Conservation (phyloP, 2,113 vertebrate species). For the Ancistrus triradiatus region DNA sequence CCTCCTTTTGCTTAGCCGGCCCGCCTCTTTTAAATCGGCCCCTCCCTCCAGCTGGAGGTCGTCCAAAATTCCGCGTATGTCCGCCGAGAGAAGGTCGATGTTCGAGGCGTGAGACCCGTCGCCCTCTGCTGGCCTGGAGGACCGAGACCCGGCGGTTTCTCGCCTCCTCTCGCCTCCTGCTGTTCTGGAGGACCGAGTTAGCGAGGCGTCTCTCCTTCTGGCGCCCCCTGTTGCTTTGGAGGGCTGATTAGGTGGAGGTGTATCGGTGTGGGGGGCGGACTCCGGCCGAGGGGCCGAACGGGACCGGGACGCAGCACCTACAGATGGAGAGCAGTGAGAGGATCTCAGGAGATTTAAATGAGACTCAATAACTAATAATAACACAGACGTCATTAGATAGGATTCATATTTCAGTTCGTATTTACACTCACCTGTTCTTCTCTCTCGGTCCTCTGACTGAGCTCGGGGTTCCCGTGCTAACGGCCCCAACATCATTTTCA, state of each 20-base stretch:
- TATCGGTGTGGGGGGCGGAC: slow-evolving; percentile 51
- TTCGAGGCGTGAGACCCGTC: slow-evolving; percentile 39
- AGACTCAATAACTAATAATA: too few species aligned
- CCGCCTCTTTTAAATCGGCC: slow-evolving; percentile 24
- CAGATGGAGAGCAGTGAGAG: neutral
- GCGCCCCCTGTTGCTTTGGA: neutral
- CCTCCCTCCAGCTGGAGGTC: slow-evolving; percentile 81
- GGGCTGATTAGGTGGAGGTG: neutral
- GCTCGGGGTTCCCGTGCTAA: slow-evolving; percentile 68
- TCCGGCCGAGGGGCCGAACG: slow-evolving; percentile 72
- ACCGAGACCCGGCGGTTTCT: neutral
- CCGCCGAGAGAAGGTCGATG: slow-evolving; percentile 77
- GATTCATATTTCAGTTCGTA: slow-evolving; percentile 39
- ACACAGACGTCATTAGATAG: too few species aligned
- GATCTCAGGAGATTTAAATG: neutral
- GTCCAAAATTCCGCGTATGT: slow-evolving; percentile 87
- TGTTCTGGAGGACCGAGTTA: neutral
- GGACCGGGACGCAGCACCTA: slow-evolving; percentile 61
- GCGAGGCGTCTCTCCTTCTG: neutral
- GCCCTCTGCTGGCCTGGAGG: neutral
- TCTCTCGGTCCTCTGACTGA: slow-evolving; percentile 61
- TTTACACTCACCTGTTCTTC: slow-evolving; percentile 60
- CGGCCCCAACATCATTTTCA: slow-evolving; percentile 86
- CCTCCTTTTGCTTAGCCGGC: slow-evolving; percentile 50
- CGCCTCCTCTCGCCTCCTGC: neutral